phyloP scores from a whole-genome alignment of 2,113 vertebrate species.

The Bombycilla garrulus region DNA sequence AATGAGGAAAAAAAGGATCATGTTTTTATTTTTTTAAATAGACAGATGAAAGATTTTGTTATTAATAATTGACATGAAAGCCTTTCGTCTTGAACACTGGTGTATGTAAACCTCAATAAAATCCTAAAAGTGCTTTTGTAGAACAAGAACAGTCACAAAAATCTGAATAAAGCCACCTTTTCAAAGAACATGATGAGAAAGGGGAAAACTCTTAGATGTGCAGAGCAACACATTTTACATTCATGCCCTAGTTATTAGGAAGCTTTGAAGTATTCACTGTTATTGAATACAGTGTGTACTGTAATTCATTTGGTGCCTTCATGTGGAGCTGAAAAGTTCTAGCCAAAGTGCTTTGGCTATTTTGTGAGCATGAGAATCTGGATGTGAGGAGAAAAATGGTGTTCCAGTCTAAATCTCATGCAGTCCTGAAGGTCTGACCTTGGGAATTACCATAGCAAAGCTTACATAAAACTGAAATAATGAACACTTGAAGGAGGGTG shows the following conservation, averaged over 20 bases:
- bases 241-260: slow-evolving; percentile 66
- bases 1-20: slow-evolving; percentile 43
- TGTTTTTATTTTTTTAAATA: slow-evolving; percentile 71
- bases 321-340: slow-evolving; percentile 38
- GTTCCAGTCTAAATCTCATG: neutral
- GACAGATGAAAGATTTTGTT: slow-evolving; percentile 67
- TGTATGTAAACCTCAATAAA: slow-evolving; percentile 69
- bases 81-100: slow-evolving; percentile 67
- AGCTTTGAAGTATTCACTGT: slow-evolving; percentile 64
- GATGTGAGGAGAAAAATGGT: neutral
- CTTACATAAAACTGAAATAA: neutral
- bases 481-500: rapidly evolving
- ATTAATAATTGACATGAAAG: slow-evolving; percentile 73
- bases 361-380: neutral
- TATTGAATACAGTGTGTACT: slow-evolving; percentile 51
- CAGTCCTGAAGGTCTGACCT: neutral
- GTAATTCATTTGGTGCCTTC: slow-evolving; percentile 59
- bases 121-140: slow-evolving; percentile 71
- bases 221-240: slow-evolving; percentile 66
- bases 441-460: neutral
- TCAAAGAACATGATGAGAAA: slow-evolving; percentile 69
- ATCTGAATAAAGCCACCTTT: slow-evolving; percentile 67
- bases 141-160: slow-evolving; percentile 70
- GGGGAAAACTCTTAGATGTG: slow-evolving; percentile 62
- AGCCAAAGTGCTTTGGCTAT: slow-evolving; percentile 5